Evolutionary conservation across 2,797 vertebrate genomes (phyloP), one percentile per base, ranked within the genome.

Genomic region (Hirundo rustica): DNA sequence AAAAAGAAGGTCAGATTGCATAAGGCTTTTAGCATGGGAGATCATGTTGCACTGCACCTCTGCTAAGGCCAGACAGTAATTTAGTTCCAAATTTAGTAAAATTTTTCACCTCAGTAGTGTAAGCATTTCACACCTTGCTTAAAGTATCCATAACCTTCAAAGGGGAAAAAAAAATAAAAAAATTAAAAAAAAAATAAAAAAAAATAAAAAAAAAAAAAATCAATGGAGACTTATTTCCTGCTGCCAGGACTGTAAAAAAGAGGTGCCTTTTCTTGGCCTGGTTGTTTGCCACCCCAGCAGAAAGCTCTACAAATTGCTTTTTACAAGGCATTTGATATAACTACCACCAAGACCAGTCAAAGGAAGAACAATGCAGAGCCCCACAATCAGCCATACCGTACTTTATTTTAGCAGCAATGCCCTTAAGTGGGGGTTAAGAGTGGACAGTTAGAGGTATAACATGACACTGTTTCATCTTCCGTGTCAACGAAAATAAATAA

Each of bases 101-200:
- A 38, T 65, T 75, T 89, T 87, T 92, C 55, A 70, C 40, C 51
- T 78, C 47, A 68, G 42, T 29, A 73, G 32, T 20, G 22, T 34
- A 88, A 86, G 84, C 9, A 62, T 85, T 90, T 92, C 84, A 89
- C 80, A 84, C 36, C 4, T 85, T 75, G 29, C 60, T 71, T 75
- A 40, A 84, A 87, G 44, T 61, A 85, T 55, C 64, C 71, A 50
- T 40, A 92, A 68, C 18, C 58, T 85, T 92, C 84, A 95, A 94
- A 89, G 74, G 48, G 15, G 29, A 22, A 25, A 34, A 67, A n/a
- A n/a, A 42, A n/a, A n/a, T 72, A 38, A 54, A 54, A 50, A 65
- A 83, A 55, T 45, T 72, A 38, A 54, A 54, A 50, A 65, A 83
- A 55, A 72, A 38, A 54, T 54, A 50, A 65, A 83, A 55, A 72